Conservation (phyloP, 2,797 vertebrate species). For the Platyrinchus mystaceus region DNA sequence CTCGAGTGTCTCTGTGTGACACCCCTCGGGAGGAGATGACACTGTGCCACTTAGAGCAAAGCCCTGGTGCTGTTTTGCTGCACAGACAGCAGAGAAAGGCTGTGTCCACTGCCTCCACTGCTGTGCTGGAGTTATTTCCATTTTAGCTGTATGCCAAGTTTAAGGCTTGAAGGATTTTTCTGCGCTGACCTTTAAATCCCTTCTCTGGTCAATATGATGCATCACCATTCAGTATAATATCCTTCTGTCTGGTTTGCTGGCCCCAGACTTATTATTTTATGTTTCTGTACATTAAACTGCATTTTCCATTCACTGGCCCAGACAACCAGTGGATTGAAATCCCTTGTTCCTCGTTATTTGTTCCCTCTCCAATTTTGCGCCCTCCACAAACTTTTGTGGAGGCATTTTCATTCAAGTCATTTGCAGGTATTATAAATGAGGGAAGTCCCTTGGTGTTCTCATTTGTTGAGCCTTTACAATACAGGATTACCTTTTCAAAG, state of each 20-base stretch:
- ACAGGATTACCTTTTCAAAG: slow-evolving; percentile 33
- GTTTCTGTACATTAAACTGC: slow-evolving; percentile 71
- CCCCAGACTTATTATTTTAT: slow-evolving; percentile 70
- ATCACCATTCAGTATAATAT: slow-evolving; percentile 62
- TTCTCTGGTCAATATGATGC: slow-evolving; percentile 62
- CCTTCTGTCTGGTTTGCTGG: slow-evolving; percentile 52
- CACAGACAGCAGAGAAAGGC: neutral
- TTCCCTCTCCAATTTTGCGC: slow-evolving; percentile 54
- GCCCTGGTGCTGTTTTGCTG: neutral
- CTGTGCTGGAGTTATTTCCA: slow-evolving; percentile 16
- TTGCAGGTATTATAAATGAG: slow-evolving; percentile 63
- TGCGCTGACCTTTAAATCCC: slow-evolving; percentile 67
- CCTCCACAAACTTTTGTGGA: slow-evolving; percentile 25
- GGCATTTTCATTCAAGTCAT: slow-evolving; percentile 49
- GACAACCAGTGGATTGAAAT: slow-evolving; percentile 60
- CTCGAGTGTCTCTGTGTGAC: fast-evolving
- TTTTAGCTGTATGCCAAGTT: slow-evolving; percentile 32
- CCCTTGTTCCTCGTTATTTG: slow-evolving; percentile 71
- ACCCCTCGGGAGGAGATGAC: neutral
- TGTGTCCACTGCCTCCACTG: neutral
- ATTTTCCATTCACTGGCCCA: slow-evolving; percentile 65
- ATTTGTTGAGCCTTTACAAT: slow-evolving; percentile 36
- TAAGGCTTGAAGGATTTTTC: slow-evolving; percentile 64
- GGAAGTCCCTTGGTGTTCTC: slow-evolving; percentile 41
- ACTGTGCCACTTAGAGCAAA: neutral